A percentile compares a stretch with the other conserved stretches of the same genome.
Conservation (phyloP, 30 jellyfish, hydroid and myxozoan species). For the Morbakka virulenta region DNA sequence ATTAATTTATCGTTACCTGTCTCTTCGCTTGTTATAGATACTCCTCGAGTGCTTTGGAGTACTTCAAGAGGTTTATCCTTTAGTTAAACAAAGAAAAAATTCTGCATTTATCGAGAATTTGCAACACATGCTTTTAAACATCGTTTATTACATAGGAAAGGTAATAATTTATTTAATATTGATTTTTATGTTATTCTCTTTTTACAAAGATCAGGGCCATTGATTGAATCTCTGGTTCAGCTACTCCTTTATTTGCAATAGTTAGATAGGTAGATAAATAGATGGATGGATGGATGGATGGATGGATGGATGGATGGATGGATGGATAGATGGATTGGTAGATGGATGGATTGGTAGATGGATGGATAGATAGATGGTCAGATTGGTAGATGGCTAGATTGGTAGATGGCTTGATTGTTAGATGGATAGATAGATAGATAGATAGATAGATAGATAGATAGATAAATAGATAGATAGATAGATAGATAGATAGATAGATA, state of each 20-base stretch:
- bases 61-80: conserved; percentile 59
- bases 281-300: not conserved
- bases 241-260: not conserved
- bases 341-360: too few relatives aligned
- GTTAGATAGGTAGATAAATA: not conserved
- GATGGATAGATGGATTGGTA: not conserved
- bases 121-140: conserved; percentile 71
- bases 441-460: too few relatives aligned
- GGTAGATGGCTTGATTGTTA: too few relatives aligned
- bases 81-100: conserved; percentile 38
- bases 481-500: too few relatives aligned
- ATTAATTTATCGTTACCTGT: conserved; percentile 4
- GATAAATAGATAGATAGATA: too few relatives aligned
- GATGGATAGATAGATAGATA: too few relatives aligned
- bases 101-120: conserved; percentile 47
- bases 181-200: too few relatives aligned
- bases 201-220: too few relatives aligned
- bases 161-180: conserved; percentile 2
- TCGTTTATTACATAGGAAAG: conserved; percentile 64
- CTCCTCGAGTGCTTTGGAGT: conserved; percentile 55
- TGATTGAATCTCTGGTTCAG: too few relatives aligned
- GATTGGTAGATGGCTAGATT: too few relatives aligned
- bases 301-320: not conserved
- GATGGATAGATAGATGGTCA: too few relatives aligned
- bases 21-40: too few relatives aligned